Evolutionary conservation across 2,797 vertebrate genomes (phyloP).

Genomic region (Monodelphis domestica): DNA sequence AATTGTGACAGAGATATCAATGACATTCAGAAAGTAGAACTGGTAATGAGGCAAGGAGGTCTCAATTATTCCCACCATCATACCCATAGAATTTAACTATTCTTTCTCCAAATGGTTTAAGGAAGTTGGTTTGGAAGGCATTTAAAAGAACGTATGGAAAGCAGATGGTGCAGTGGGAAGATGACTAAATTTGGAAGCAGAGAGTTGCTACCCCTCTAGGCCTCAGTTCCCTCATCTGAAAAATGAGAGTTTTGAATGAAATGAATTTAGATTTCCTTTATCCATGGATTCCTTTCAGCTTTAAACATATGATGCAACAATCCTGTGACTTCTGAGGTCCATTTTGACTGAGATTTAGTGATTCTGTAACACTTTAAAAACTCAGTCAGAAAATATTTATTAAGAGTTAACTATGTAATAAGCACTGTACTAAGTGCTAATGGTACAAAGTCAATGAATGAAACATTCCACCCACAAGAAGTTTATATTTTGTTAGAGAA

Average conservation of each 20-base stretch:
- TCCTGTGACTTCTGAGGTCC: neutral
- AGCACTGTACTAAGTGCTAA: too few species aligned
- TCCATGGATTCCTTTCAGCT: constrained; percentile 2
- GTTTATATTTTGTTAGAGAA: neutral
- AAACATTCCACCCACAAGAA: neutral
- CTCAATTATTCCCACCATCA: constrained; percentile 51
- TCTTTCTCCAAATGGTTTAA: constrained; percentile 4
- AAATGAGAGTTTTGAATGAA: constrained; percentile 17
- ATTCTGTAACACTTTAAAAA: neutral
- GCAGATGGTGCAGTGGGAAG: constrained; percentile 16
- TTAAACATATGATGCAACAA: neutral
- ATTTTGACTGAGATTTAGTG: neutral
- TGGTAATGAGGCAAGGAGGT: constrained; percentile 14
- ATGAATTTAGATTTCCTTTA: neutral
- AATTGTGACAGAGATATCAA: neutral
- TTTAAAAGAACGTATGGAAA: neutral
- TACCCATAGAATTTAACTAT: constrained; percentile 41
- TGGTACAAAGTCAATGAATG: too few species aligned
- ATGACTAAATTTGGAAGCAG: constrained; percentile 21
- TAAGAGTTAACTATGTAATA: neutral
- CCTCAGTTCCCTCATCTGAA: neutral
- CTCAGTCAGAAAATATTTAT: neutral
- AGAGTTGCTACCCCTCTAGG: neutral
- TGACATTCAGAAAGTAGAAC: neutral
- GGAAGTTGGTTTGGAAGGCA: neutral